These are phyloP conservation scores for Pagetopsis macropterus DNA, from an alignment of 2,797 vertebrate species.

Conservation along the genomic window DNA sequence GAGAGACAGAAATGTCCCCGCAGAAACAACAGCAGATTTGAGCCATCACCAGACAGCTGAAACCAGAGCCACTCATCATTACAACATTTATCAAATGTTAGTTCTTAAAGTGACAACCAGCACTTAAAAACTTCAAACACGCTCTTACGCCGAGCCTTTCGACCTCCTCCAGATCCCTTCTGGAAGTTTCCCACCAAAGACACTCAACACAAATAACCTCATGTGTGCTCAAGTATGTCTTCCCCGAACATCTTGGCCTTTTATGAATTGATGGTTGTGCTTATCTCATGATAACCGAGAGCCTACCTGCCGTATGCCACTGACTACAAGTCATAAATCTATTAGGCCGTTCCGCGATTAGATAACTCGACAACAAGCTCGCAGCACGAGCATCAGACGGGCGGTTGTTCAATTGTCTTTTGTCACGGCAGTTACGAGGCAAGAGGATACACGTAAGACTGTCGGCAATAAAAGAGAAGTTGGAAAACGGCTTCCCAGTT, in stretches of 20 bases:
- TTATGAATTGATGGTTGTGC: conserved; percentile 63
- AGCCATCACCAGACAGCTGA: conserved; percentile 39
- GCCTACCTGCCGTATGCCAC: conserved; percentile 73
- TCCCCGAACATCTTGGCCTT: conserved; percentile 39
- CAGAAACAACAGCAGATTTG: conserved; percentile 42
- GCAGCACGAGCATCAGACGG: conserved; percentile 22
- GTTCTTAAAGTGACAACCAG: conserved; percentile 67
- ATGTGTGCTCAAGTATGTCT: conserved; percentile 28
- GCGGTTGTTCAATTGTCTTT: conserved; percentile 12
- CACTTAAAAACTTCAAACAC: conserved; percentile 72
- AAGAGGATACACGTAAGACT: conserved; percentile 22
- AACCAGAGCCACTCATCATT: conserved; percentile 60
- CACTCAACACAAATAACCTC: conserved; percentile 49
- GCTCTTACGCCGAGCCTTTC: conserved; percentile 41
- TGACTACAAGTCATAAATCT: conserved; percentile 62
- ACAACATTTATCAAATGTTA: conserved; percentile 60
- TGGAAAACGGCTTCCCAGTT: conserved; percentile 10
- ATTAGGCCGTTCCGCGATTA: conserved; percentile 48
- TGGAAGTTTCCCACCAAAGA: conserved; percentile 50
- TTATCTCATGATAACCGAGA: conserved; percentile 63
- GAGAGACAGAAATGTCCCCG: conserved; percentile 29
- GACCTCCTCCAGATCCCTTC: conserved; percentile 44
- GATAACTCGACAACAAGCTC: conserved; percentile 8
- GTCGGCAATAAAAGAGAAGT: conserved; percentile 40
- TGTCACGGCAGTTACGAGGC: conserved; percentile 36